phyloP scores from a whole-genome alignment of 2,113 vertebrate genomes.

The Sinosuthora webbiana region DNA sequence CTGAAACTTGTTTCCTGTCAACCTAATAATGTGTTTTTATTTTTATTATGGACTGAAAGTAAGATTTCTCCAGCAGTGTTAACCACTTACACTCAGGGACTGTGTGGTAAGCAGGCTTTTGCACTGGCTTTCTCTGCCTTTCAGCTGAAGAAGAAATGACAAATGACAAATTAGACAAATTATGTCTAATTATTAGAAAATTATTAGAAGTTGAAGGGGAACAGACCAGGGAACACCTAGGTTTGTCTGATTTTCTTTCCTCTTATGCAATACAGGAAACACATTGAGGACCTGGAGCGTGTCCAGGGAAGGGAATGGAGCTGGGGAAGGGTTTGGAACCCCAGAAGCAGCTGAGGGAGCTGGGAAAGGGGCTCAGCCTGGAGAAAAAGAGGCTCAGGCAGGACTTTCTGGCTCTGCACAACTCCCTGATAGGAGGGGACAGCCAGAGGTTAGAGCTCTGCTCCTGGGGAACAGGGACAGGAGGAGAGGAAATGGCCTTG shows the following conservation, averaged over 20 bases:
- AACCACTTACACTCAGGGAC: background rate
- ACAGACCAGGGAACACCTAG: background rate
- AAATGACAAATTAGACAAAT: background rate
- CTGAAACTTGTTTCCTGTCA: background rate
- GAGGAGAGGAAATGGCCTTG: rapidly evolving
- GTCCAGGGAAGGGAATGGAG: rapidly evolving
- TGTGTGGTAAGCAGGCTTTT: background rate
- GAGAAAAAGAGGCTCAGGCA: background rate
- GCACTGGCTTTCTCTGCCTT: background rate
- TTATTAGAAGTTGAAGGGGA: background rate
- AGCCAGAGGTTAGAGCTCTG: rapidly evolving
- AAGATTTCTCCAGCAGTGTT: background rate
- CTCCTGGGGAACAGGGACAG: background rate
- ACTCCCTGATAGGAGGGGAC: background rate
- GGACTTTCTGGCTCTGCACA: background rate
- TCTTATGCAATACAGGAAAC: background rate
- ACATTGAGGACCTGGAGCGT: rapidly evolving
- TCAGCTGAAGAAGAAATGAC: background rate
- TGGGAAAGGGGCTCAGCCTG: background rate
- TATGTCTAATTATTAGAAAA: background rate
- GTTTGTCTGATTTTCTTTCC: background rate
- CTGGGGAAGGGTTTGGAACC: background rate
- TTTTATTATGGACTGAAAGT: background rate
- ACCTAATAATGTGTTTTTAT: background rate
- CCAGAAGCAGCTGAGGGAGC: rapidly evolving